A percentile compares a stretch with the other conserved stretches of the same genome.
These are phyloP conservation scores for Nilaparvata lugens DNA, from an alignment of 1,140 invertebrate species.

Conservation along the genomic window DNA sequence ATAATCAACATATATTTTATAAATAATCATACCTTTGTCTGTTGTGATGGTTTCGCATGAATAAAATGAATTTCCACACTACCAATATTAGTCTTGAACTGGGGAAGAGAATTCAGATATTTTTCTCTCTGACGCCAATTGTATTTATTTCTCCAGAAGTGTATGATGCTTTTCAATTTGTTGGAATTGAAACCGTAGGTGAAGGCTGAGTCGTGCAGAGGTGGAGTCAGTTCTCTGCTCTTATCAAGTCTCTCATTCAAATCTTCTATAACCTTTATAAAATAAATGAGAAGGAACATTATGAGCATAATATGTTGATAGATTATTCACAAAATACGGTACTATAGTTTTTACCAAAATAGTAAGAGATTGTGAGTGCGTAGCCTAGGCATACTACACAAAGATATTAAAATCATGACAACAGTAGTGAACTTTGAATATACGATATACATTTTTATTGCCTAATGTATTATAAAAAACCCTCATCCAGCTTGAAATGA, in stretches of 20 bases:
- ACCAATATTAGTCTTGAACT: conserved; percentile 58
- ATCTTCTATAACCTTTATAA: conserved; percentile 17
- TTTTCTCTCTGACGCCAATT: conserved; percentile 59
- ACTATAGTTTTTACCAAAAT: too few relatives aligned
- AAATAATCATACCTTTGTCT: not conserved
- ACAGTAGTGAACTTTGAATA: too few relatives aligned
- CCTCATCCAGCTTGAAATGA: too few relatives aligned
- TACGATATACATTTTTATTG: too few relatives aligned
- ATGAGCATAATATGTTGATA: too few relatives aligned
- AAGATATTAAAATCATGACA: too few relatives aligned
- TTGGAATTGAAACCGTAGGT: conserved; percentile 67
- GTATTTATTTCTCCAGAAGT: conserved; percentile 66
- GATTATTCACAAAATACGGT: too few relatives aligned
- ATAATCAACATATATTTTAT: too few relatives aligned
- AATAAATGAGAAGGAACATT: not conserved
- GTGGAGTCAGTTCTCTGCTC: conserved; percentile 21
- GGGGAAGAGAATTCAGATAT: conserved; percentile 57
- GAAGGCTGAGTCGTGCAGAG: conserved; percentile 59
- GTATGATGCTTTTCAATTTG: conserved; percentile 51
- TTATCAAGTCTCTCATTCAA: conserved; percentile 14
- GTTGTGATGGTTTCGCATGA: conserved; percentile 43
- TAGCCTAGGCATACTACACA: too few relatives aligned
- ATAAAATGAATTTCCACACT: conserved; percentile 69
- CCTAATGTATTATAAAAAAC: too few relatives aligned
- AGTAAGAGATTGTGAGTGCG: too few relatives aligned